Conservation (phyloP, 2,113 vertebrate genomes). For the Dissostichus mawsoni region DNA sequence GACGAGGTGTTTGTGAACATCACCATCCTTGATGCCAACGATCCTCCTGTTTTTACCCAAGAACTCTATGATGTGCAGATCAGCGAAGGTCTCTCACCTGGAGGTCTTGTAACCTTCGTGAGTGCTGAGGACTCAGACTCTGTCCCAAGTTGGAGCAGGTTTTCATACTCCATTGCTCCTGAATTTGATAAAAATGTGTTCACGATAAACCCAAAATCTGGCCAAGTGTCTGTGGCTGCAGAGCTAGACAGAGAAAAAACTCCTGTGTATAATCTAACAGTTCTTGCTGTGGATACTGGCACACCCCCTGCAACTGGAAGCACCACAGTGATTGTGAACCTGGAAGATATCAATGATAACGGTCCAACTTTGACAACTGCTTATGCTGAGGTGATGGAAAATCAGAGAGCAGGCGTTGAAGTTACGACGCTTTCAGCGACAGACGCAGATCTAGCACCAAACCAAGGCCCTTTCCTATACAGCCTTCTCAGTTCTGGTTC, state of each 20-base stretch:
- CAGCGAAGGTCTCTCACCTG: constrained; percentile 92
- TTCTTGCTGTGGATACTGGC: constrained; percentile 93
- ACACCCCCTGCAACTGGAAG: constrained; percentile 92
- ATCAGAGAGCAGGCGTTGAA: constrained; percentile 89
- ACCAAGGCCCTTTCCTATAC: constrained; percentile 94
- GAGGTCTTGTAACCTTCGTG: constrained; percentile 94
- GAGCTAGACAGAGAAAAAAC: constrained; percentile 92
- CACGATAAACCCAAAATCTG: constrained; percentile 93
- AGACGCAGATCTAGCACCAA: constrained; percentile 94
- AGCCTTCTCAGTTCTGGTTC: constrained; percentile 90
- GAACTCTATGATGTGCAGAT: constrained; percentile 90
- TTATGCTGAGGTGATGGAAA: constrained; percentile 94
- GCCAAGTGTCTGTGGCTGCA: constrained; percentile 93
- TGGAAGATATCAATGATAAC: constrained; percentile 97
- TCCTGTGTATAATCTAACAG: constrained; percentile 92
- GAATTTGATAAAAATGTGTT: constrained; percentile 90
- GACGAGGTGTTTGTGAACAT: constrained; percentile 97
- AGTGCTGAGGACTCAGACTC: constrained; percentile 97
- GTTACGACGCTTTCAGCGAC: constrained; percentile 89
- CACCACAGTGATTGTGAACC: constrained; percentile 89
- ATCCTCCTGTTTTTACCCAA: constrained; percentile 93
- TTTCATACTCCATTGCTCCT: constrained; percentile 92
- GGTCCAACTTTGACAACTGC: constrained; percentile 89
- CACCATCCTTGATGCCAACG: constrained; percentile 95
- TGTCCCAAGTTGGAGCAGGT: constrained; percentile 96